Conservation (phyloP, 2,113 vertebrate genomes). For the Hiodon alosoides region DNA sequence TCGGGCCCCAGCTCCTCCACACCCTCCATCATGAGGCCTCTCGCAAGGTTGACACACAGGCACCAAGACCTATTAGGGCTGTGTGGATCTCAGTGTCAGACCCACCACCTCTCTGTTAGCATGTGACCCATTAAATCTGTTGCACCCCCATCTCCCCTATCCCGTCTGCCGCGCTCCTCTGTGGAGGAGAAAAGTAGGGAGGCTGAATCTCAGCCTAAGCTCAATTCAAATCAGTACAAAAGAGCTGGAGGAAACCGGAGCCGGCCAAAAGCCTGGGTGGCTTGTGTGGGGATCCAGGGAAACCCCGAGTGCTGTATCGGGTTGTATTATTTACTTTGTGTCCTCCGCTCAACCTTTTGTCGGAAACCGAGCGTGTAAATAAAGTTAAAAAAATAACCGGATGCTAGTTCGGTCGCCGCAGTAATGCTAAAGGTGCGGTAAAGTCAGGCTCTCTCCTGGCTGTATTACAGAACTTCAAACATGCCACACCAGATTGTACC, state of each 20-base stretch:
- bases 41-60: neutral
- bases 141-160: neutral
- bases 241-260: conserved; percentile 8
- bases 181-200: neutral
- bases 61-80: conserved; percentile 18
- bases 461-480: neutral
- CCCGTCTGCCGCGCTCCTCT: neutral
- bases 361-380: neutral
- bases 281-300: neutral
- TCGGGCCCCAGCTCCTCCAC: neutral
- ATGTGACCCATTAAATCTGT: conserved; percentile 24
- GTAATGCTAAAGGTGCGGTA: neutral
- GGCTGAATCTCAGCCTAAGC: neutral
- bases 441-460: neutral
- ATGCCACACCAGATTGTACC: neutral
- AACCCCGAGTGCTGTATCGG: neutral
- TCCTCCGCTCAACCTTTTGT: conserved; percentile 5
- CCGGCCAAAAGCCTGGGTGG: neutral
- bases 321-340: neutral
- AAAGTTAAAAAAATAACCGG: neutral
- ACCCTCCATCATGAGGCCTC: conserved; percentile 5
- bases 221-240: neutral
- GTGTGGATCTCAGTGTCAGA: neutral
- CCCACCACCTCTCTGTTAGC: conserved; percentile 6
- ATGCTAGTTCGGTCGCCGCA: too few relatives aligned